Percentiles rank a stretch among this genome's conserved stretches.
Evolutionary conservation across 2,797 vertebrate genomes (phyloP).

Genomic region (Alosa sapidissima): DNA sequence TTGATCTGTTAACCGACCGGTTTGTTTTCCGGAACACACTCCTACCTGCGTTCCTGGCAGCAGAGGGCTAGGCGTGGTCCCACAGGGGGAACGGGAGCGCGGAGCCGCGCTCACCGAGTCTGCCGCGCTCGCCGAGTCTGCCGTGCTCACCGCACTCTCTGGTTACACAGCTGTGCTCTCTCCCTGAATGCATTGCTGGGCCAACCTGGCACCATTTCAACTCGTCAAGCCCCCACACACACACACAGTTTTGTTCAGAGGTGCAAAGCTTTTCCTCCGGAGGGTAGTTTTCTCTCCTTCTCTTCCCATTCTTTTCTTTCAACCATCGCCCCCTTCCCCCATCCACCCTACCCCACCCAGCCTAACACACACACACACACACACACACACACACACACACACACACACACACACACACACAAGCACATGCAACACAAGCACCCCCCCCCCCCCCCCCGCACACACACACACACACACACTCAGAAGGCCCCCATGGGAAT

Average conservation of each 20-base stretch:
- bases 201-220: slow-evolving; percentile 2
- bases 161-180: slow-evolving; percentile 16
- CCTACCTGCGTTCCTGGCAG: not conserved
- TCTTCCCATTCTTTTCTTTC: not conserved
- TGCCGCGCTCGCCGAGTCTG: not conserved
- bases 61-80: not conserved
- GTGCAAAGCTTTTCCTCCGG: slow-evolving; percentile 11
- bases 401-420: slow-evolving; percentile 14
- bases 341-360: not conserved
- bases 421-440: too few species aligned
- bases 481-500: not conserved
- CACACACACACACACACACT: not conserved
- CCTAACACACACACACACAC: not conserved
- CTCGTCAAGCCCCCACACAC: not conserved
- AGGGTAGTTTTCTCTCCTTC: slow-evolving; percentile 6
- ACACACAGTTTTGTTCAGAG: not conserved
- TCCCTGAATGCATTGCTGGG: not conserved
- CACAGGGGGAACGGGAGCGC: not conserved
- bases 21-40: slow-evolving; percentile 6
- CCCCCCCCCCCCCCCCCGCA: not conserved
- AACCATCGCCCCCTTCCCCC: not conserved
- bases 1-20: not conserved
- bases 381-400: slow-evolving; percentile 15
- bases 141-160: not conserved
- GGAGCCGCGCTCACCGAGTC: not conserved